phyloP scores from a whole-genome alignment of 2,888 invertebrate genomes.

The Tineola bisselliella region DNA sequence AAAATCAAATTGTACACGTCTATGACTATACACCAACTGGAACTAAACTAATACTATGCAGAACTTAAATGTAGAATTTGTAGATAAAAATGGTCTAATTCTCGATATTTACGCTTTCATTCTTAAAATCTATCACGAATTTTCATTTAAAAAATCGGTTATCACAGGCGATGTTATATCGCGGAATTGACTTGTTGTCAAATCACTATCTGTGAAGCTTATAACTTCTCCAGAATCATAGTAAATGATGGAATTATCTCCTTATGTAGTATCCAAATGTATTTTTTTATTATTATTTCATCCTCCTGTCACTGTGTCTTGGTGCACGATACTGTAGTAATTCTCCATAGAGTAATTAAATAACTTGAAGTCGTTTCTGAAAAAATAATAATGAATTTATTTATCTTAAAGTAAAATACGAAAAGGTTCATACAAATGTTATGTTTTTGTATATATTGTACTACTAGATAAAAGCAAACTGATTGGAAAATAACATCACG shows the following conservation, averaged over 20 bases:
- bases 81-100: no score
- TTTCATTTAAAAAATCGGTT: conserved; percentile 3
- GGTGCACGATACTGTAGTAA: conserved; percentile 70
- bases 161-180: conserved; percentile 11
- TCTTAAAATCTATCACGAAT: not conserved
- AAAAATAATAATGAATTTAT: conserved; percentile 26
- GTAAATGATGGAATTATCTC: not conserved
- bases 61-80: no score
- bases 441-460: no score
- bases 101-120: not conserved
- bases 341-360: conserved; percentile 84
- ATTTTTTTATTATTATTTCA: conserved; percentile 25
- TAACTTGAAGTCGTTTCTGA: conserved; percentile 85
- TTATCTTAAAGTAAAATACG: no score
- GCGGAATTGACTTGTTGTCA: conserved; percentile 9
- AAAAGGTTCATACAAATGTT: no score
- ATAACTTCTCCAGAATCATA: not conserved
- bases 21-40: no score
- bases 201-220: not conserved
- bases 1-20: no score
- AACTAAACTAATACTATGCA: no score
- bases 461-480: no score
- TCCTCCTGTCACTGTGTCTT: conserved; percentile 34
- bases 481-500: no score
- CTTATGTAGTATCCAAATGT: not conserved